Conservation (phyloP, 2,797 vertebrate genomes). For the Simalia tracyae region DNA sequence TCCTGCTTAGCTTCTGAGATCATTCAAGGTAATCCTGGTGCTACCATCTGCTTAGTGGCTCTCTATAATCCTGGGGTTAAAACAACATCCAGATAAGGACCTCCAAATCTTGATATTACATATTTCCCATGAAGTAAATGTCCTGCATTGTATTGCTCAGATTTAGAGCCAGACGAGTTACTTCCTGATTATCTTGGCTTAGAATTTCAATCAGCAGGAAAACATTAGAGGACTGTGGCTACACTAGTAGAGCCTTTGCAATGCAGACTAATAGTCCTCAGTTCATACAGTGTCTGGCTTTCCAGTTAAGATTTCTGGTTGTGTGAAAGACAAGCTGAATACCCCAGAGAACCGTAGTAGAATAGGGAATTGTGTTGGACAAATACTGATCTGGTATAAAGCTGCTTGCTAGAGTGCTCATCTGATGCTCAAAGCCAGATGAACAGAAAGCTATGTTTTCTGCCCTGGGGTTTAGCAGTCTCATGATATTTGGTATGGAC, state of each 20-base stretch:
- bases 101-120: too few relatives aligned
- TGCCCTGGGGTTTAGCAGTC: not conserved
- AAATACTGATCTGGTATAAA: not conserved
- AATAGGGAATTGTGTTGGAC: not conserved
- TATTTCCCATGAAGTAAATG: not conserved
- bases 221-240: not conserved
- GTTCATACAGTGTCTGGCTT: not conserved
- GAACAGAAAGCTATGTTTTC: not conserved
- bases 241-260: not conserved
- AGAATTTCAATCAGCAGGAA: not conserved
- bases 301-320: not conserved
- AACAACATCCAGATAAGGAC: not conserved
- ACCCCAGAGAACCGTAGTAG: not conserved
- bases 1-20: not conserved
- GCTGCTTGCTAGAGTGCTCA: not conserved
- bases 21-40: not conserved
- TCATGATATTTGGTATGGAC: not conserved
- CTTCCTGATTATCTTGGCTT: not conserved
- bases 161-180: not conserved
- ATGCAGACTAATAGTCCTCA: not conserved
- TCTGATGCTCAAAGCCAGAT: not conserved
- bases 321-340: not conserved
- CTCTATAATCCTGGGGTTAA: not conserved
- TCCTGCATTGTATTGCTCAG: not conserved
- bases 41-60: not conserved